These are phyloP conservation scores for Limnephilus auricula DNA, from an alignment of 2,888 invertebrate species.

Conservation along the genomic window DNA sequence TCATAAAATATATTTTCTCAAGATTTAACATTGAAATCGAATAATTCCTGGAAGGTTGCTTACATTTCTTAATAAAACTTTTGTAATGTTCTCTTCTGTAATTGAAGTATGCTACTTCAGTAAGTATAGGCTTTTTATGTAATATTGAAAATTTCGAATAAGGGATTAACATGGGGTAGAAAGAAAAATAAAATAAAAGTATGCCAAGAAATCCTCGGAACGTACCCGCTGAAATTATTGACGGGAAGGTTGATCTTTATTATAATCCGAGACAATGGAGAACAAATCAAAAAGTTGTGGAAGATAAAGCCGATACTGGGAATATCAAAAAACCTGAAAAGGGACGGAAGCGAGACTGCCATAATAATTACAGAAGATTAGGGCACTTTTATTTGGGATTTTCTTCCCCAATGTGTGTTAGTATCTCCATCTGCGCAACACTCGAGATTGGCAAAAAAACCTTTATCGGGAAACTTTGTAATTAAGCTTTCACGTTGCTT, in stretches of 20 bases:
- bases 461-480: constrained; percentile 52
- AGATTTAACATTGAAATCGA: constrained; percentile 40
- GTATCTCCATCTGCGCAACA: constrained; percentile 44
- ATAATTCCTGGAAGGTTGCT: constrained; percentile 25
- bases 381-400: constrained; percentile 40
- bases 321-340: constrained; percentile 30
- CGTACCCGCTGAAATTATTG: neutral
- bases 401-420: constrained; percentile 37
- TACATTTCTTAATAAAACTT: constrained; percentile 10
- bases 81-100: constrained; percentile 2
- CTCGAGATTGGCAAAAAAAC: constrained; percentile 51
- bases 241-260: constrained; percentile 13
- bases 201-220: neutral
- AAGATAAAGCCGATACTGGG: constrained; percentile 2
- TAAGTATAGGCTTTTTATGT: neutral
- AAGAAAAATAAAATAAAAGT: constrained; percentile 31
- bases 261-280: constrained; percentile 39
- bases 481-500: constrained; percentile 35
- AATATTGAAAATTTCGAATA: constrained; percentile 37
- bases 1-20: neutral
- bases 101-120: neutral
- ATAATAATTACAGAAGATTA: constrained; percentile 52
- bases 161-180: neutral
- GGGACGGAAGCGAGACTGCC: constrained; percentile 28
- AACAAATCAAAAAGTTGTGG: constrained; percentile 27